Conservation (phyloP, 2,888 invertebrate genomes). For the Aphelenchoides bicaudatus region DNA sequence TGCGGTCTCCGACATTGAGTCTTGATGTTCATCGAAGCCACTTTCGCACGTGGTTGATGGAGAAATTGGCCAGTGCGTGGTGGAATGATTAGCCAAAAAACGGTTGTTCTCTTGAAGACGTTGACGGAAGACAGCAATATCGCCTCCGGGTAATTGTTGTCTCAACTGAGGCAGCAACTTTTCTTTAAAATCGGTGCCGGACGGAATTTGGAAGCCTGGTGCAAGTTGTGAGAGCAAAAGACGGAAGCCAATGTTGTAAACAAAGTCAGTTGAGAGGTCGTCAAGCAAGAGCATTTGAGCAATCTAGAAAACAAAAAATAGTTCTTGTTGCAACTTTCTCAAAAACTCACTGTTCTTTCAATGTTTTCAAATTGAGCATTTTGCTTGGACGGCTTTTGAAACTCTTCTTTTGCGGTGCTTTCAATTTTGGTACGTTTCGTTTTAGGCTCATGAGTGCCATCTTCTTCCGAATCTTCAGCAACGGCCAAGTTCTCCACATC, state of each 20-base stretch:
- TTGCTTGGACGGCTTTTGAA: no score
- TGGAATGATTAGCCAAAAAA: no score
- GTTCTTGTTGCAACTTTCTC: no score
- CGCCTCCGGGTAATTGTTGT: neutral
- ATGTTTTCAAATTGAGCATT: no score
- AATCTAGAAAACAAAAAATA: neutral
- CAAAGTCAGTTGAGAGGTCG: conserved; percentile 17
- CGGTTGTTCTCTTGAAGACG: neutral
- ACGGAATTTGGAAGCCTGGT: conserved; percentile 7
- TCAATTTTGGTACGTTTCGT: no score
- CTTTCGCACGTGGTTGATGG: conserved; percentile 36
- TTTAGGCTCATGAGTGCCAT: no score
- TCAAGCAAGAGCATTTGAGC: conserved; percentile 19
- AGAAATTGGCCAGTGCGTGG: conserved; percentile 25
- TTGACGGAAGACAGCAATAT: neutral
- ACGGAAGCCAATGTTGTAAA: conserved; percentile 22
- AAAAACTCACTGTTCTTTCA: no score
- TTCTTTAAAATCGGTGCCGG: conserved; percentile 11
- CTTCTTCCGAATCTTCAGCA: no score
- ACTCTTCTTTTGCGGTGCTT: no score
- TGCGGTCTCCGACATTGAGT: no score
- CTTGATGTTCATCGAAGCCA: conserved; percentile 33
- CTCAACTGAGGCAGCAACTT: conserved; percentile 17
- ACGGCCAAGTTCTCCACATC: no score
- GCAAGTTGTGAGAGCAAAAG: conserved; percentile 12